Evolutionary conservation across 1,140 invertebrate species (phyloP), one percentile per base, ranked within the genome.

Genomic region (Macrotrachela quadricornifera): DNA sequence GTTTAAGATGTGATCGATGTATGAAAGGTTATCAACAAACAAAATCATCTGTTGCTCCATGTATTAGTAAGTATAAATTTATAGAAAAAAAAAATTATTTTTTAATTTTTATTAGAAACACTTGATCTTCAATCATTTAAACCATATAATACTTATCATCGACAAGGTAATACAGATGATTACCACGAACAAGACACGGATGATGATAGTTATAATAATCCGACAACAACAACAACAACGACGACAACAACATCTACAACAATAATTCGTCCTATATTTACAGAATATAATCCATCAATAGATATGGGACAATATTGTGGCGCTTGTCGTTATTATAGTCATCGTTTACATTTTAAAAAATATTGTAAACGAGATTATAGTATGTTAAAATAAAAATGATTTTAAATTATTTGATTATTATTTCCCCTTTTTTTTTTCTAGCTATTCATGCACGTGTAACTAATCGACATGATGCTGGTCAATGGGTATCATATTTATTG

Each of bases 291-390:
- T 49, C 36, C 50, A 49, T 15, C 42, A 58, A 17, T 50, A 42
- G 43, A 56, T 56, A 38, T 46, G 45, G 38, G 37, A 46, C 37
- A 47, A 17, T 59, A 80, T 66, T 90, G 85, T 72, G 81, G 82
- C 68, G 83, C 83, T 71, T 92, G 86, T 74, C 81, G 80, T 70
- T 79, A 81, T 62, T 80, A 79, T 62, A 85, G 63, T 38, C 80
- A 66, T 73, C 79, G 80, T 63, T 76, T 94, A 63, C 94, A 86
- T 64, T 75, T 88, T 62, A 85, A 82, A 75, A 92, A 92, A 74
- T 94, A 84, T 72, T 95, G 88, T 79, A 84, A 83, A 74, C 77
- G 85, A 76, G 87, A 95, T 71, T 94, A 88, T 75, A 88, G 88
- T 94, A 72, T 79, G 81, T 44, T 43, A 45, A 16, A 30, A 4